These are phyloP conservation scores for Escarpia spicata DNA, from an alignment of 2,888 invertebrate genomes.

Conservation along the genomic window DNA sequence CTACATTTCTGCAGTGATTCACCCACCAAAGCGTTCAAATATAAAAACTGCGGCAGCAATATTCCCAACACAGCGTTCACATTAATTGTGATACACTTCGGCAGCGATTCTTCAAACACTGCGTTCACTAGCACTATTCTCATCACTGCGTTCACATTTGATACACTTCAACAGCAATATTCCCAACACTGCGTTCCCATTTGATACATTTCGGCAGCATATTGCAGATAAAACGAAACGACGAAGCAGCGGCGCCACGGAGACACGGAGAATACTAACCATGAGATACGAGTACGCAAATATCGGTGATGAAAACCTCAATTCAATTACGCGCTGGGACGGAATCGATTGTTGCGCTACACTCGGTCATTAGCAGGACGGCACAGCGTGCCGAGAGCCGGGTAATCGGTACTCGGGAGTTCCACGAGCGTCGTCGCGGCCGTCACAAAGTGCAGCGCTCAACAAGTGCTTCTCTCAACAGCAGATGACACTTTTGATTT, in stretches of 20 bases:
- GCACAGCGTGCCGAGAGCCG: background rate
- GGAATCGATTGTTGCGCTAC: constrained; percentile 13
- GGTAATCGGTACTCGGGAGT: background rate
- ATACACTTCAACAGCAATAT: too few species aligned
- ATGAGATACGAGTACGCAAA: background rate
- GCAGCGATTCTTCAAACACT: background rate
- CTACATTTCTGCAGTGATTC: too few species aligned
- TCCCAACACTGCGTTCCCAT: too few species aligned
- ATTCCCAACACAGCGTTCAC: background rate
- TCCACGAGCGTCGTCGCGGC: background rate
- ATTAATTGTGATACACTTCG: background rate
- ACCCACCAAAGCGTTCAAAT: background rate
- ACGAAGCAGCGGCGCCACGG: background rate
- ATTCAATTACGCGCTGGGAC: background rate
- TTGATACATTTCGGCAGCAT: too few species aligned
- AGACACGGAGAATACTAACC: background rate
- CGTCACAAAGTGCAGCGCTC: background rate
- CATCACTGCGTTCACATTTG: too few species aligned
- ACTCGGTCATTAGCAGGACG: background rate
- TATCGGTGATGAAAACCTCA: constrained; percentile 11
- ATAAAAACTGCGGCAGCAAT: background rate
- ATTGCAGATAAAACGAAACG: too few species aligned
- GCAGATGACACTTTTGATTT: background rate
- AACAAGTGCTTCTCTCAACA: constrained; percentile 10
- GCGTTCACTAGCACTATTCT: background rate